A percentile compares a stretch with the other conserved stretches of the same genome.
These are phyloP conservation scores for Spilarctia lutea DNA, from an alignment of 2,888 invertebrate genomes.

Conservation along the genomic window DNA sequence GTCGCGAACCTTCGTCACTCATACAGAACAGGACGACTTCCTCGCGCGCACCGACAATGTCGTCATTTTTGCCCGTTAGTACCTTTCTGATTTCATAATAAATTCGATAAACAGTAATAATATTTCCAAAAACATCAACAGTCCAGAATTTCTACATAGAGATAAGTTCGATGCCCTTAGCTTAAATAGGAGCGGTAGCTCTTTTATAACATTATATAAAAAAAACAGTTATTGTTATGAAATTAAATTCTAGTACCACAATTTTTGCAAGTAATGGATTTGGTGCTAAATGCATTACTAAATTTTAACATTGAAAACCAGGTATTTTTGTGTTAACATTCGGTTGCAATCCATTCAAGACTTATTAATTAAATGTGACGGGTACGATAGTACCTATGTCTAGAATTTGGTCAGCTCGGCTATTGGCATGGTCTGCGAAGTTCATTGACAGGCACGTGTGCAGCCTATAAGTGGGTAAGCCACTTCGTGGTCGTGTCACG, in stretches of 20 bases:
- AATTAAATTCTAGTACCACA: neutral
- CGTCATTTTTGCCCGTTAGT: conserved; percentile 90
- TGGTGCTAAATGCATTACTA: neutral
- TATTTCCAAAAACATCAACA: conserved; percentile 33
- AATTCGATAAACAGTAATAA: conserved; percentile 42
- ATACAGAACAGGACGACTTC: conserved; percentile 88
- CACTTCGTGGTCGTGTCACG: conserved; percentile 80
- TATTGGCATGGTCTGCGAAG: conserved; percentile 75
- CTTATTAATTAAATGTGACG: conserved; percentile 6
- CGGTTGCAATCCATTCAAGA: neutral
- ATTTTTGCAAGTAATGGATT: neutral
- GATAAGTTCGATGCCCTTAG: conserved; percentile 72
- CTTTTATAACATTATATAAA: conserved; percentile 27
- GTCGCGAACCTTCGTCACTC: conserved; percentile 83
- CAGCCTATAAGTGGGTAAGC: conserved; percentile 80
- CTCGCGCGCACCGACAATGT: conserved; percentile 89
- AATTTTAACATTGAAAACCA: neutral
- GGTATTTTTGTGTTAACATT: neutral
- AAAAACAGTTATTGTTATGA: neutral
- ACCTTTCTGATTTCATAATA: conserved; percentile 66
- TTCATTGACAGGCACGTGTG: conserved; percentile 86
- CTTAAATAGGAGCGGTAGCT: conserved; percentile 49
- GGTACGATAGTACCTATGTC: conserved; percentile 35
- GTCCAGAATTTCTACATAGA: conserved; percentile 50
- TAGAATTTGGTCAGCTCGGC: conserved; percentile 59